A percentile compares a stretch with the other conserved stretches of the same genome.
These are phyloP conservation scores for Otus sunia DNA, from an alignment of 2,113 vertebrate genomes.

Conservation along the genomic window DNA sequence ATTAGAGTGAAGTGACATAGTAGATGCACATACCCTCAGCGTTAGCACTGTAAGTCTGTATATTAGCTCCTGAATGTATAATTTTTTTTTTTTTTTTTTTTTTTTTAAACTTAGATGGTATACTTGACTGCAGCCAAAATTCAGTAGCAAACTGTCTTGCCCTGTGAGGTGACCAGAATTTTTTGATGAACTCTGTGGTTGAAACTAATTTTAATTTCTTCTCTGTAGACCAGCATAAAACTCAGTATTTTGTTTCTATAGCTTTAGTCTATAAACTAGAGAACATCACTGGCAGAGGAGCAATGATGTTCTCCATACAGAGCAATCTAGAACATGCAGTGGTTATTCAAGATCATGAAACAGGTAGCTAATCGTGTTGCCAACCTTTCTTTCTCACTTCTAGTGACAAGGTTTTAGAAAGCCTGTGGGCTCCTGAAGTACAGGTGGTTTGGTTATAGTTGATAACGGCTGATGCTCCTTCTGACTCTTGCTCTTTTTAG, in stretches of 20 bases:
- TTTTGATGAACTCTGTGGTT: not conserved
- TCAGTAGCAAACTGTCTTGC: not conserved
- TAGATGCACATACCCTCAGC: not conserved
- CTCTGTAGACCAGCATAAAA: not conserved
- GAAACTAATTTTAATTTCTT: not conserved
- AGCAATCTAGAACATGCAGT: not conserved
- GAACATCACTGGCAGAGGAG: not conserved
- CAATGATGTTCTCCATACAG: not conserved
- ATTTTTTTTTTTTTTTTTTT: not conserved
- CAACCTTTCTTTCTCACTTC: not conserved
- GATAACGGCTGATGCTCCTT: not conserved
- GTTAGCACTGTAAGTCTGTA: not conserved
- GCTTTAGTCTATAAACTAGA: not conserved
- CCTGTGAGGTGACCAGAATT: not conserved
- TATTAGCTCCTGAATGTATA: not conserved
- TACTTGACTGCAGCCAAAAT: not conserved
- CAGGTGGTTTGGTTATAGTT: not conserved
- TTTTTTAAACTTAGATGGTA: not conserved
- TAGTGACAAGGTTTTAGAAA: not conserved
- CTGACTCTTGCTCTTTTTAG: not conserved
- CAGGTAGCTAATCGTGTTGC: not conserved
- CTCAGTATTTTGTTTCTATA: not conserved
- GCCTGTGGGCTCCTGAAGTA: fast-evolving
- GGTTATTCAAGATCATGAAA: not conserved
- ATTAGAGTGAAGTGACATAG: not conserved